Evolutionary conservation across 2,888 invertebrate genomes (phyloP).

Genomic region (Caenorhabditis sp.): DNA sequence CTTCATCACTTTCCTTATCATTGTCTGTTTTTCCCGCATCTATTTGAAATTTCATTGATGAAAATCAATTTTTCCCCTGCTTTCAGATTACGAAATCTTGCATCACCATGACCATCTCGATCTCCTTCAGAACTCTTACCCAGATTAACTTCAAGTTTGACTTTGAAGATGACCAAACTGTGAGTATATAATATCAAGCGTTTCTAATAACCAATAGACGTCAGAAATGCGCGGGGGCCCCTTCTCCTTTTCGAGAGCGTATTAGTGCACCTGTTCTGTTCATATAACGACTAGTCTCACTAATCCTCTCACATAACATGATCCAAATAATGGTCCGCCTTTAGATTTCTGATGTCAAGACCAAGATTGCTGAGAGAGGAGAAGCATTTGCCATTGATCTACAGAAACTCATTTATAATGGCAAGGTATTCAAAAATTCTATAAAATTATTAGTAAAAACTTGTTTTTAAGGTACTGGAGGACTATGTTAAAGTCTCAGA

Average conservation of each 20-base stretch:
- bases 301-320: neutral
- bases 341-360: constrained; percentile 78
- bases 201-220: too few relatives aligned
- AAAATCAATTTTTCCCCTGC: too few relatives aligned
- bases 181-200: constrained; percentile 47
- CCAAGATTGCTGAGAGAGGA: constrained; percentile 73
- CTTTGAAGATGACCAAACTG: constrained; percentile 73
- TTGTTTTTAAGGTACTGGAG: constrained; percentile 68
- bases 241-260: too few relatives aligned
- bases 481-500: constrained; percentile 71
- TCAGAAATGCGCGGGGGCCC: too few relatives aligned
- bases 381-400: constrained; percentile 72
- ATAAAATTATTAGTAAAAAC: neutral
- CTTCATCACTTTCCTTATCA: too few relatives aligned
- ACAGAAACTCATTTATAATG: constrained; percentile 82
- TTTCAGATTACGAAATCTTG: too few relatives aligned
- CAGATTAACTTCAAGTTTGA: constrained; percentile 76
- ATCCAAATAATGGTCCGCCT: constrained; percentile 24
- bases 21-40: too few relatives aligned
- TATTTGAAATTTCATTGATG: too few relatives aligned
- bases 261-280: too few relatives aligned
- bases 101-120: constrained; percentile 49
- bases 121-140: constrained; percentile 80
- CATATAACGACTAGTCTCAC: too few relatives aligned
- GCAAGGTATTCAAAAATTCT: constrained; percentile 73